These are phyloP conservation scores for Drosophila oshimai DNA, from an alignment of 1,140 invertebrate genomes.

Conservation along the genomic window DNA sequence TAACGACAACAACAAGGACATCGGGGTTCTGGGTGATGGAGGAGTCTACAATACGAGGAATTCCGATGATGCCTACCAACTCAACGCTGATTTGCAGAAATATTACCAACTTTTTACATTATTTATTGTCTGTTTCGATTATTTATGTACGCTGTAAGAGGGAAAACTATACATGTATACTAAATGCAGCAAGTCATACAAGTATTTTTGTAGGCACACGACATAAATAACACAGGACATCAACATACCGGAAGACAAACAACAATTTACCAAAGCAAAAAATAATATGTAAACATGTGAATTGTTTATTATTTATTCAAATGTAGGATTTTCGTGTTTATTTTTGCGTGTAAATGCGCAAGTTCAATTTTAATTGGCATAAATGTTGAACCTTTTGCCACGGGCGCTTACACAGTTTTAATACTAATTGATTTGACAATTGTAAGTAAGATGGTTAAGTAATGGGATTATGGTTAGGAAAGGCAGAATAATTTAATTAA, in stretches of 20 bases:
- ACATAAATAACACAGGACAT: conserved; percentile 29
- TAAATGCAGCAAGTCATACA: conserved; percentile 20
- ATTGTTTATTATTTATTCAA: conserved; percentile 35
- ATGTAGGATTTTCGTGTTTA: conserved; percentile 1
- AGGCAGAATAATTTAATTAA: too few relatives aligned
- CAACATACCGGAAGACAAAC: conserved; percentile 22
- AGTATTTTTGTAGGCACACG: conserved; percentile 23
- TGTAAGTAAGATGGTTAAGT: neutral
- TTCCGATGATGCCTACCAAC: conserved; percentile 12
- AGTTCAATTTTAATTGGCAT: conserved; percentile 12
- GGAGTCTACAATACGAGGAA: neutral
- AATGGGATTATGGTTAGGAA: neutral
- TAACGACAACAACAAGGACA: conserved; percentile 13
- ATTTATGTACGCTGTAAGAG: conserved; percentile 28
- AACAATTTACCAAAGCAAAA: conserved; percentile 1
- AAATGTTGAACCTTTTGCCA: neutral
- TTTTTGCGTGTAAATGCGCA: neutral
- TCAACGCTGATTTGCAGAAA: conserved; percentile 7
- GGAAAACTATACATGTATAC: conserved; percentile 8
- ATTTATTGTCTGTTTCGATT: conserved; percentile 14
- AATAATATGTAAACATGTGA: conserved; percentile 17
- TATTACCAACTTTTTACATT: conserved; percentile 19
- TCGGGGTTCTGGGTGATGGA: neutral
- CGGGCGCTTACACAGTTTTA: neutral
- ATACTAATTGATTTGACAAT: neutral